Evolutionary conservation across 2,113 vertebrate genomes (phyloP).

Genomic region (Pelecanoides urinatrix): DNA sequence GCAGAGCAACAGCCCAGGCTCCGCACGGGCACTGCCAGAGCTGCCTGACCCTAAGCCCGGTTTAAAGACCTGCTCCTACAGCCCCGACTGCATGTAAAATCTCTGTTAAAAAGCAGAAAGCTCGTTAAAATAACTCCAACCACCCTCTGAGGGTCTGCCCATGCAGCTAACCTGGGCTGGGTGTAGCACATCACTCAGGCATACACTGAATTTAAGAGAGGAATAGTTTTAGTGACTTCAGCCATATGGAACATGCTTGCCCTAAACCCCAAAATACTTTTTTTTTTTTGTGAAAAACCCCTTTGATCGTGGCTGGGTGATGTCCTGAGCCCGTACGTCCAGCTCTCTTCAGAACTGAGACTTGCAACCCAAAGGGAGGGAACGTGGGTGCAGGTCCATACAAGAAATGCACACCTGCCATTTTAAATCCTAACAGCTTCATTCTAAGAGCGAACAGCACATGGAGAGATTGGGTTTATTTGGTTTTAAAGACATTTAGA

Average conservation of each 20-base stretch:
- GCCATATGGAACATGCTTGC: rapidly evolving
- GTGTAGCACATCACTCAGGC: not conserved
- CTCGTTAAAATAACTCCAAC: not conserved
- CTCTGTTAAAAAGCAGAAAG: not conserved
- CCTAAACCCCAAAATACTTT: not conserved
- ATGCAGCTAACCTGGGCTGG: rapidly evolving
- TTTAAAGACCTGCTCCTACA: not conserved
- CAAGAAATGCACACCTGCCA: rapidly evolving
- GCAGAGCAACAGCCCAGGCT: not conserved
- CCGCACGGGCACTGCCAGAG: rapidly evolving
- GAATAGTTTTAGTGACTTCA: not conserved
- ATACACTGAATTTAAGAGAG: rapidly evolving
- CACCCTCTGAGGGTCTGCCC: not conserved
- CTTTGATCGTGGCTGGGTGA: too few species aligned
- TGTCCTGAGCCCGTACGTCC: not conserved
- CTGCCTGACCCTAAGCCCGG: not conserved
- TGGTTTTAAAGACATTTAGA: not conserved
- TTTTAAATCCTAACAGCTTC: not conserved
- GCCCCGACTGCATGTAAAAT: rapidly evolving
- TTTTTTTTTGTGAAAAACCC: too few species aligned
- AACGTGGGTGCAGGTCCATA: rapidly evolving
- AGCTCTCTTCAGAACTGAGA: not conserved
- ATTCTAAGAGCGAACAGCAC: rapidly evolving
- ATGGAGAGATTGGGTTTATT: rapidly evolving
- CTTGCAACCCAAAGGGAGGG: not conserved